Evolutionary conservation across 2,113 vertebrate species (phyloP).

Genomic region (Trematomus loennbergii): DNA sequence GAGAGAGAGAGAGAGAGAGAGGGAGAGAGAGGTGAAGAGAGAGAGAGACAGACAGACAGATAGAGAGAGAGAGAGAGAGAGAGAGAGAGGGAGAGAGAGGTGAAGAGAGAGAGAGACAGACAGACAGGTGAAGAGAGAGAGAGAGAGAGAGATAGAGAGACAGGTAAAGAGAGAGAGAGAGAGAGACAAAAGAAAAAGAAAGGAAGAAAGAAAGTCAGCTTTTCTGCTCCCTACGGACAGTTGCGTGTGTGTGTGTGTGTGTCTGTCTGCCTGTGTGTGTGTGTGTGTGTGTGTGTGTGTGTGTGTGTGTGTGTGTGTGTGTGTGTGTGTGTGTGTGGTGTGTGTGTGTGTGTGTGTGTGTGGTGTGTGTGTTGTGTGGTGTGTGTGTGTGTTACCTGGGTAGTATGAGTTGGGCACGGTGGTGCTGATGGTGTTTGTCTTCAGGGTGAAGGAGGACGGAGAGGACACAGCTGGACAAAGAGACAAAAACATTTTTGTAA

Average conservation of each 20-base stretch:
- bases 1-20: neutral
- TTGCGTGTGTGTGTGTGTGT: too few species aligned
- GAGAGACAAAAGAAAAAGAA: constrained; percentile 78
- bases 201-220: constrained; percentile 20
- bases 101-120: constrained; percentile 1
- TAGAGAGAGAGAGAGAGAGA: constrained; percentile 37
- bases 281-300: constrained; percentile 28
- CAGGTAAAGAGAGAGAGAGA: too few species aligned
- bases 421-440: constrained; percentile 95
- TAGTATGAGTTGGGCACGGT: constrained; percentile 95
- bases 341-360: constrained; percentile 26
- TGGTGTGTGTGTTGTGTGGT: too few species aligned
- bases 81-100: constrained; percentile 41
- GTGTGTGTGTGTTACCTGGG: constrained; percentile 87
- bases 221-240: neutral
- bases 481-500: neutral
- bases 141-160: too few species aligned
- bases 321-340: too few species aligned
- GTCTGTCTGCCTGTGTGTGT: too few species aligned
- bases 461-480: constrained; percentile 89
- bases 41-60: neutral
- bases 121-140: neutral
- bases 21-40: too few species aligned
- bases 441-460: constrained; percentile 96
- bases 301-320: constrained; percentile 27